A percentile compares a stretch with the other conserved stretches of the same genome.
phyloP scores from a whole-genome alignment of 2,797 vertebrate species.

The Phrynocephalus forsythii region DNA sequence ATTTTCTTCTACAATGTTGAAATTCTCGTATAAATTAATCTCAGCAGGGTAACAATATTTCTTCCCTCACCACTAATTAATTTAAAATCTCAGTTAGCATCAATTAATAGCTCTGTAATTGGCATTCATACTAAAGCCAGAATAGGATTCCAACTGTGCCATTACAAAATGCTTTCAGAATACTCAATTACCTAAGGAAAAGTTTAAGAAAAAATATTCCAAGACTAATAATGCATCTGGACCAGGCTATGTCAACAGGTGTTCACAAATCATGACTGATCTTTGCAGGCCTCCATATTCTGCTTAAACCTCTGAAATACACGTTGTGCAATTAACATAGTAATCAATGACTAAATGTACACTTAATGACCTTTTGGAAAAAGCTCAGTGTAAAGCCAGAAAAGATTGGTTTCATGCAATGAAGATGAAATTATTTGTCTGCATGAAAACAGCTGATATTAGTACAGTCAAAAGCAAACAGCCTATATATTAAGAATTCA shows the following conservation, averaged over 20 bases:
- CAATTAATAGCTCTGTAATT: slow-evolving; percentile 75
- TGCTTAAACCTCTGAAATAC: slow-evolving; percentile 47
- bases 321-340: slow-evolving; percentile 57
- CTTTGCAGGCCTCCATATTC: slow-evolving; percentile 19
- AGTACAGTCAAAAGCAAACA: slow-evolving; percentile 76
- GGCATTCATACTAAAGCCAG: slow-evolving; percentile 65
- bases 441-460: slow-evolving; percentile 76
- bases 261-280: slow-evolving; percentile 28
- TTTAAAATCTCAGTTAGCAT: slow-evolving; percentile 71
- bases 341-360: slow-evolving; percentile 82
- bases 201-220: slow-evolving; percentile 63
- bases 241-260: slow-evolving; percentile 61
- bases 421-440: slow-evolving; percentile 82
- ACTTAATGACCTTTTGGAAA: slow-evolving; percentile 88
- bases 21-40: slow-evolving; percentile 74
- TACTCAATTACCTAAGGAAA: slow-evolving; percentile 66
- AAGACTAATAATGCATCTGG: slow-evolving; percentile 44
- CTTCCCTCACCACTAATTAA: slow-evolving; percentile 63
- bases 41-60: slow-evolving; percentile 70
- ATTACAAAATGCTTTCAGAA: slow-evolving; percentile 68
- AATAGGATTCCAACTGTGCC: slow-evolving; percentile 59
- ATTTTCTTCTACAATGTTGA: slow-evolving; percentile 67
- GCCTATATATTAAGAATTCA: slow-evolving; percentile 77
- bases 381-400: slow-evolving; percentile 82
- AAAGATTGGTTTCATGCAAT: slow-evolving; percentile 77